Percentiles rank a stretch among this genome's conserved stretches.
phyloP scores from a whole-genome alignment of 2,113 vertebrate species.

The Menura novaehollandiae region DNA sequence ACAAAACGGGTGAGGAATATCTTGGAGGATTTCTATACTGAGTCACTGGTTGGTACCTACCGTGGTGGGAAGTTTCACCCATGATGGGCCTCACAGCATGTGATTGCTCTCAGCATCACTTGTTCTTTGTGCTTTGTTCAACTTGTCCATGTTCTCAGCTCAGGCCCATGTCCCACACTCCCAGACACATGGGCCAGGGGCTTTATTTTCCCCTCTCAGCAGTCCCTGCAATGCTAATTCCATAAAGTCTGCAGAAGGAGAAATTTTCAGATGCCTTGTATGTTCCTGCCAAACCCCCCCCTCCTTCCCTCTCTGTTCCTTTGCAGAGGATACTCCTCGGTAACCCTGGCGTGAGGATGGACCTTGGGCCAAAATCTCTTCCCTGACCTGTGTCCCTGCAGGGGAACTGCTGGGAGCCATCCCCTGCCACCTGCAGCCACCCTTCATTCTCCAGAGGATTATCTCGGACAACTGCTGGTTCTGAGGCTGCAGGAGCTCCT shows the following conservation, averaged over 20 bases:
- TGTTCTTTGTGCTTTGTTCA: neutral
- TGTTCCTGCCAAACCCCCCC: neutral
- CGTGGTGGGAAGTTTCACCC: neutral
- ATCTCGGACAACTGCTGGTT: neutral
- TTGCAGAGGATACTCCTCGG: neutral
- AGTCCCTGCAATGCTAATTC: neutral
- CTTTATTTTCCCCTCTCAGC: neutral
- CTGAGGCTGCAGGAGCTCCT: neutral
- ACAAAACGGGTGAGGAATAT: neutral
- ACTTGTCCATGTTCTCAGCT: neutral
- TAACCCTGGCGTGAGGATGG: neutral
- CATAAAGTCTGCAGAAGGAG: neutral
- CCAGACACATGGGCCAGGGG: neutral
- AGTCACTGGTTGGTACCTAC: neutral
- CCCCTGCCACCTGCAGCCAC: neutral
- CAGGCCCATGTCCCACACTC: neutral
- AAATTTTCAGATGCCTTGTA: neutral
- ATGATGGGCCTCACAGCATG: neutral
- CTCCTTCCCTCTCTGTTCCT: neutral
- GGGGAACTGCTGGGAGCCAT: neutral
- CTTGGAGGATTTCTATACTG: neutral
- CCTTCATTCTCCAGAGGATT: neutral
- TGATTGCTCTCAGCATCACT: neutral
- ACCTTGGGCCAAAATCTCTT: neutral
- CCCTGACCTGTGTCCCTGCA: neutral